Base-by-base conservation (phyloP, 2,113 vertebrate species). In the Charadrius vociferus region DNA sequence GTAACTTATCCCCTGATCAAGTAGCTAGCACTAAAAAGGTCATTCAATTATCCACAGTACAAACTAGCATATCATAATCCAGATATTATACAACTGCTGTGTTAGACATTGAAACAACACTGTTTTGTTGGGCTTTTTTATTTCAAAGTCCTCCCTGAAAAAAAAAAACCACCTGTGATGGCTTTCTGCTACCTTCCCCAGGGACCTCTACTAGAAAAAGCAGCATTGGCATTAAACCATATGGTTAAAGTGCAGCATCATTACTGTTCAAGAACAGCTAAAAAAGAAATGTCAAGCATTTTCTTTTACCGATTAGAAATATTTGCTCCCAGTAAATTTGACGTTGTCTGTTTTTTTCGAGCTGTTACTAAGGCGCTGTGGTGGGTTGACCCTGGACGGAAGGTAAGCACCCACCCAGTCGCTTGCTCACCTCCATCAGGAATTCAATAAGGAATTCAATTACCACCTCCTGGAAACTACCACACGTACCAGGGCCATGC, bases 201-300 rank as follows among this genome's bases (percentile, higher is more conserved):
- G 36, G 16, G 58, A 68, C 15, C 23, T 72, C 73, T 29, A 36
- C 58, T 39, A 75, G 61, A 74, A 87, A 74, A 94, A 39, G 65
- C 6, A 67, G 24, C 16, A 52, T 8, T 56, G 59, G 65, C 16
- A 72, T 0, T 86, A 88, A 86, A 78, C 30, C 41, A 36, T 79
- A 65, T 49, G 56, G 47, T 72, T 90, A 29, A 89, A 93, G 52
- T 47, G 70, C 81, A 93, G 56, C 36, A 75, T 52, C 20, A 81
- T 75, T 84, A 30, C 77, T 74, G 32, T 55, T 88, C 61, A 91
- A 86, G 32, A 19, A 95, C 89, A 71, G 16, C 41, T 81, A 32
- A 81, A 91, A 70, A 49, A 66, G 41, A 85, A 90, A 82, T 17
- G 15, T 43, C 56, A 75, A 88, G 12, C 27, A 36, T 85, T 75